Evolutionary conservation across 2,113 vertebrate species (phyloP), one percentile per base, ranked within the genome.

Genomic region (Paratilapia polleni): DNA sequence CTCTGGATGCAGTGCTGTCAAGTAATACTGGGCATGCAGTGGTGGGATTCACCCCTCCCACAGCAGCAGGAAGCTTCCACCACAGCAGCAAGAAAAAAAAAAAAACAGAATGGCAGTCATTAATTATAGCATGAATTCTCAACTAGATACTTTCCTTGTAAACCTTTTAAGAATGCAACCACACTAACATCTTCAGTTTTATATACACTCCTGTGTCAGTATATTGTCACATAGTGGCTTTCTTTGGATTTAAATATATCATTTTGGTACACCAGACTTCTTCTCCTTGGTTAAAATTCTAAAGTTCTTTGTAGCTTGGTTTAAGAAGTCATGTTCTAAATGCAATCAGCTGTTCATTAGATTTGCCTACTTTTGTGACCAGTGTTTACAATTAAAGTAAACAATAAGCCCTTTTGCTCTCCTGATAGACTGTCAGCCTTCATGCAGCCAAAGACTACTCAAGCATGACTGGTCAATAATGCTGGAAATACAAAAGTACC

Each of bases 21-120:
- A 34, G 80, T 13, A 63, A 70, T 64, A 89, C 31, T 13, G 91
- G 91, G 24, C 92, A 59, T 2, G 49, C 63, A 22, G 95, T 93
- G 84, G 95, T 94, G 15, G 90, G 56, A 82, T 92, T 94, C 6
- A 81, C 9, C 19, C n/a, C 81, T 7, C 86, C 90, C 0, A 89
- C 92, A 19, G 85, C 81, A 24, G 83, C 78, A 1, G 82, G 47
- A 2, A n/a, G n/a, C 95, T 96, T 83, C 15, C 17, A 15, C 2
- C 7, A 79, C 17, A 76, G 6, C 24, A 52, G 13, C 15, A 77
- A 11, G 19, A n/a, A 3, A 58, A 13, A 24, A n/a, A 3, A 58
- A 13, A 24, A 11, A 24, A 66, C 3, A 2, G 34, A 24, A 3
- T 34, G 4, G 31, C 15, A 56, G 49, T 20, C 6, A 73, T 47